Evolutionary conservation across 2,888 invertebrate genomes (phyloP).

Genomic region (Trachelus tabidus): DNA sequence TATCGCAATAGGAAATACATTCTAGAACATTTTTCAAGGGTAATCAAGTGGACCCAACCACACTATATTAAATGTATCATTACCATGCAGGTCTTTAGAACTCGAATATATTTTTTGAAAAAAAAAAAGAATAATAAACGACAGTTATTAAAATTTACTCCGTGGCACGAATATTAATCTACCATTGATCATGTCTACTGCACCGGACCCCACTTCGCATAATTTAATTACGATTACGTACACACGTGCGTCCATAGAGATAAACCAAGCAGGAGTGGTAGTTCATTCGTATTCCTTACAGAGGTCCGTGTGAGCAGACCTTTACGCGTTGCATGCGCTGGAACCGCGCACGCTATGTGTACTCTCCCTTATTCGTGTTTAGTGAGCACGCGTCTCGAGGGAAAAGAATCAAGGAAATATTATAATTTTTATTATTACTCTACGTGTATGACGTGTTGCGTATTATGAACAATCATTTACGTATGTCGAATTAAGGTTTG

Average conservation of each 20-base stretch:
- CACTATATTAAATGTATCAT: not conserved
- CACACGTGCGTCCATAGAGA: not conserved
- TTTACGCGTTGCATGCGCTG: not conserved
- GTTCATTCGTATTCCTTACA: not conserved
- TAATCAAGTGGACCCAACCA: not conserved
- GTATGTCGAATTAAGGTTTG: not conserved
- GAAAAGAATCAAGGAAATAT: not conserved
- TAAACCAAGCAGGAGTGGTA: not conserved
- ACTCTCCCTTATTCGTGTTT: not conserved
- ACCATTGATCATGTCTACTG: not conserved
- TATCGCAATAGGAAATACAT: not conserved
- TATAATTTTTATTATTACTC: not conserved
- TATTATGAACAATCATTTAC: not conserved
- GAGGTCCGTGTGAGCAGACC: not conserved
- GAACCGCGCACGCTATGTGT: not conserved
- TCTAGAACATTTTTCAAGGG: not conserved
- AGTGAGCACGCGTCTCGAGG: not conserved
- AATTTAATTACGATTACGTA: not conserved
- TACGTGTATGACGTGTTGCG: not conserved
- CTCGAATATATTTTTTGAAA: not conserved
- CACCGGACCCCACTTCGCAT: slow-evolving; percentile 5
- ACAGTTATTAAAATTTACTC: not conserved
- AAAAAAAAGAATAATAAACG: not conserved
- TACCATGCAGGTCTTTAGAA: no score
- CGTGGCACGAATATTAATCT: not conserved